These are phyloP conservation scores for Psettodes erumei DNA, from an alignment of 2,113 vertebrate genomes.

Conservation along the genomic window DNA sequence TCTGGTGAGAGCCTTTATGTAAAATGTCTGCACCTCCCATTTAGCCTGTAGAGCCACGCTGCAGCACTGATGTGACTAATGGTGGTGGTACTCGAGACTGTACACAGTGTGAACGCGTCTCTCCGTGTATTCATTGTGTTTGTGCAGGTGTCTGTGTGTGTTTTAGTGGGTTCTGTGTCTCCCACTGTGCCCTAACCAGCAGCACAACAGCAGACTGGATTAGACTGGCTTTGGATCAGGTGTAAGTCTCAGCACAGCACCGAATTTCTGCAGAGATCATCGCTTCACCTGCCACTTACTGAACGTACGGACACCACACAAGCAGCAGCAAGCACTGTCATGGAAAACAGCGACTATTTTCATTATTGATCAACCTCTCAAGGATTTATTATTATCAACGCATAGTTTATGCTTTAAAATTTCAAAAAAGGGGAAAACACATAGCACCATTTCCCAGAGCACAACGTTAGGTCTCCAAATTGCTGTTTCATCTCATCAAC, in stretches of 20 bases:
- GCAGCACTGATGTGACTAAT: constrained; percentile 60
- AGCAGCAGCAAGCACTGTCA: background rate
- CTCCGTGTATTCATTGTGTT: constrained; percentile 29
- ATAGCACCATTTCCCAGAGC: background rate
- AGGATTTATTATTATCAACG: constrained; percentile 3
- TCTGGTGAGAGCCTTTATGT: constrained; percentile 47
- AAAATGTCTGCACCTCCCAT: constrained; percentile 54
- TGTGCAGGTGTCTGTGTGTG: constrained; percentile 36
- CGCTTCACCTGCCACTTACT: constrained; percentile 38
- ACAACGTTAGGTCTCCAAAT: background rate
- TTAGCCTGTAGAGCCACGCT: constrained; percentile 36
- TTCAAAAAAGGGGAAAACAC: background rate
- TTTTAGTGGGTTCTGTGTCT: constrained; percentile 22
- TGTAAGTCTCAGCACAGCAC: constrained; percentile 30
- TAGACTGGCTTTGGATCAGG: constrained; percentile 54
- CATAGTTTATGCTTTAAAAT: background rate
- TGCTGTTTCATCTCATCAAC: background rate
- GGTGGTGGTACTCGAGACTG: constrained; percentile 18
- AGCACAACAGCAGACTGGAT: constrained; percentile 57
- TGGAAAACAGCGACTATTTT: background rate
- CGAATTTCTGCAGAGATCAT: constrained; percentile 38
- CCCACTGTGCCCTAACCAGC: constrained; percentile 47
- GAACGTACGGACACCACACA: constrained; percentile 5
- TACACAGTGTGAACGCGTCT: constrained; percentile 22
- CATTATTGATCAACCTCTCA: background rate